Evolutionary conservation across 2,113 vertebrate species (phyloP), one percentile per base, ranked within the genome.

Genomic region (Siniperca chuatsi): DNA sequence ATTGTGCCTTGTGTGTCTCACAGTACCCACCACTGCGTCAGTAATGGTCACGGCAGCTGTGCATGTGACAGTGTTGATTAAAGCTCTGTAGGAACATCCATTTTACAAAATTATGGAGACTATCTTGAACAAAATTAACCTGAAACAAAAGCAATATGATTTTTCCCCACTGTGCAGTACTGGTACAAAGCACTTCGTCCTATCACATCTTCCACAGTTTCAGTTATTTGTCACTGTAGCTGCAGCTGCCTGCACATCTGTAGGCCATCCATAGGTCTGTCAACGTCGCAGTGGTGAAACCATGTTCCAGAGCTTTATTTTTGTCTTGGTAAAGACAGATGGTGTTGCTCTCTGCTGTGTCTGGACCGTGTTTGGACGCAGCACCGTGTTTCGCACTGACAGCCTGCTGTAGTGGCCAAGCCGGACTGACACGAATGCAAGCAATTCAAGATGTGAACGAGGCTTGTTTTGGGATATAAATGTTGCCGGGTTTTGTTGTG

Each of bases 291-390:
- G 23, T 8, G 64, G 71, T 79, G 54, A 73, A 73, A 72, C 58
- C 0, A n/a, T 29, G 52, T 79, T 79, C 71, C 68, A 25, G 11
- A 44, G 75, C 46, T 83, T 88, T 90, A 88, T 91, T 89, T 92
- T 89, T 90, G 75, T 71, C 79, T 46, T 1, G 3, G 7, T 72
- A 48, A 66, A 87, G 91, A 87, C 82, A 82, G 65, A 87, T 48
- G 78, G 29, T 1, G 46, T 62, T n/a, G 37, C 70, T 58, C 75
- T 86, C 29, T 29, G 46, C 85, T 78, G 62, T 2, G 69, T 83
- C 90, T 90, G 87, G 74, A 68, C 84, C 75, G 2, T 77, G 89
- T 92, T 89, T 83, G 75, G 89, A 84, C 67, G 58, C 69, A 23
- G 64, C 52, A 1, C 44, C 11, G 3, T 80, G 50, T 73, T 86